Percentiles rank a stretch among this genome's conserved stretches.
phyloP scores from a whole-genome alignment of 2,113 vertebrate species.

The Channa maculata region DNA sequence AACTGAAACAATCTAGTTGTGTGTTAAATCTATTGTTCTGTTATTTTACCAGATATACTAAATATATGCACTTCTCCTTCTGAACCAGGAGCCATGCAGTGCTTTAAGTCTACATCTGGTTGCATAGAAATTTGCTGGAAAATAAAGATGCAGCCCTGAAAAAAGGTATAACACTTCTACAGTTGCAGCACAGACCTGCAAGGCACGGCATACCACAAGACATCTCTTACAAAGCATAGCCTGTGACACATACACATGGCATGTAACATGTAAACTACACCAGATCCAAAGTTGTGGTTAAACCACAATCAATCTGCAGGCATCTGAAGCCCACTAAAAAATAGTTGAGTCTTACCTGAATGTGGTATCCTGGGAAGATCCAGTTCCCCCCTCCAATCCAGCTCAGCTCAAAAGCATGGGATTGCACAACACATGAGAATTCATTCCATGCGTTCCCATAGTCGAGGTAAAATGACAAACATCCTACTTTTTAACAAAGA shows the following conservation, averaged over 20 bases:
- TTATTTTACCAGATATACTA: neutral
- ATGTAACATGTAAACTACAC: constrained; percentile 64
- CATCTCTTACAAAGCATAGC: constrained; percentile 48
- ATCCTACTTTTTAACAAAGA: constrained; percentile 21
- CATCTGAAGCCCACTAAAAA: constrained; percentile 10
- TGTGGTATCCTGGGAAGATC: constrained; percentile 58
- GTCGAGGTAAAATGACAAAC: constrained; percentile 54
- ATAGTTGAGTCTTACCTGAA: constrained; percentile 77
- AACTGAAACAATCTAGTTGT: neutral
- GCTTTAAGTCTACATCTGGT: neutral
- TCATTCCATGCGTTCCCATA: constrained; percentile 62
- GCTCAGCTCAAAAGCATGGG: constrained; percentile 67
- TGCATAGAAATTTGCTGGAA: neutral
- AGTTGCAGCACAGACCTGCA: constrained; percentile 64
- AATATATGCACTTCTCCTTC: neutral
- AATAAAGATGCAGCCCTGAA: constrained; percentile 1
- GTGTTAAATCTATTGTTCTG: neutral
- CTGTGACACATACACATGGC: constrained; percentile 73
- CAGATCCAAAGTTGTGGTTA: constrained; percentile 5
- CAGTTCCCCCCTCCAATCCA: constrained; percentile 27
- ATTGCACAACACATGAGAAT: constrained; percentile 77
- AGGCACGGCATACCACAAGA: constrained; percentile 55
- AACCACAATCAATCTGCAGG: neutral
- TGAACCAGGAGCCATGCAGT: neutral
- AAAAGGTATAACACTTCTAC: constrained; percentile 40